Percentiles rank a stretch among this genome's conserved stretches.
Evolutionary conservation across 2,888 invertebrate genomes (phyloP).

Genomic region (Chrysolina americana): DNA sequence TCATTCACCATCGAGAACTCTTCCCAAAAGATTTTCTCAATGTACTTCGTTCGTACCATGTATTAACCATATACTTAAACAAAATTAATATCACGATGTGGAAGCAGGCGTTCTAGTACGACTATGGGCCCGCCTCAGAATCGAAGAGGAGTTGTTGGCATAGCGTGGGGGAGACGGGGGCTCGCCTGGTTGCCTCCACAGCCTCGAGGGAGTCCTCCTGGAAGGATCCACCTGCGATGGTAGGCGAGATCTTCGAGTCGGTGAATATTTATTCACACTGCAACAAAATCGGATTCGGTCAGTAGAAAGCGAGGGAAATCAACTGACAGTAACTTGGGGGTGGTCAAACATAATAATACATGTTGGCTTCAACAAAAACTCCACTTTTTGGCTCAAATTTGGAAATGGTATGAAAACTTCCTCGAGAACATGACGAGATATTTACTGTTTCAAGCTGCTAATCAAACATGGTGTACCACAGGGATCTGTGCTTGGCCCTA

Average conservation of each 20-base stretch:
- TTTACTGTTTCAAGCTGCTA: too few relatives aligned
- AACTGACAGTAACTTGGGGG: neutral
- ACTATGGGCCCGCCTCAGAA: constrained; percentile 64
- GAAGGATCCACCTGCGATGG: constrained; percentile 47
- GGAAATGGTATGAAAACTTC: too few relatives aligned
- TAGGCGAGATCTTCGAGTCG: constrained; percentile 57
- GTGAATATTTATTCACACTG: constrained; percentile 65
- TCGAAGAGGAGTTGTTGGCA: constrained; percentile 57
- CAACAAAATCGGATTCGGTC: constrained; percentile 41
- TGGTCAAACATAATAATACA: neutral
- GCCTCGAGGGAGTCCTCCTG: constrained; percentile 54
- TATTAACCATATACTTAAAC: constrained; percentile 33
- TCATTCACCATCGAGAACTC: neutral
- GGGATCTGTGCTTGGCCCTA: too few relatives aligned
- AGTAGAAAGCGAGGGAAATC: constrained; percentile 1
- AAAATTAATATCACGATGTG: constrained; percentile 56
- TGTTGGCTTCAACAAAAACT: too few relatives aligned
- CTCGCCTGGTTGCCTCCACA: constrained; percentile 64
- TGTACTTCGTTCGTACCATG: constrained; percentile 23
- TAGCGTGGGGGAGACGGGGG: constrained; percentile 62
- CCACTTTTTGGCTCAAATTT: too few relatives aligned
- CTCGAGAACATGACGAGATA: too few relatives aligned
- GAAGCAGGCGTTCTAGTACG: constrained; percentile 62
- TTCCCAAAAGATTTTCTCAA: neutral
- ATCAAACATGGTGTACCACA: too few relatives aligned